Conservation (phyloP, 2,888 invertebrate species). For the Podotricha telesiphe region DNA sequence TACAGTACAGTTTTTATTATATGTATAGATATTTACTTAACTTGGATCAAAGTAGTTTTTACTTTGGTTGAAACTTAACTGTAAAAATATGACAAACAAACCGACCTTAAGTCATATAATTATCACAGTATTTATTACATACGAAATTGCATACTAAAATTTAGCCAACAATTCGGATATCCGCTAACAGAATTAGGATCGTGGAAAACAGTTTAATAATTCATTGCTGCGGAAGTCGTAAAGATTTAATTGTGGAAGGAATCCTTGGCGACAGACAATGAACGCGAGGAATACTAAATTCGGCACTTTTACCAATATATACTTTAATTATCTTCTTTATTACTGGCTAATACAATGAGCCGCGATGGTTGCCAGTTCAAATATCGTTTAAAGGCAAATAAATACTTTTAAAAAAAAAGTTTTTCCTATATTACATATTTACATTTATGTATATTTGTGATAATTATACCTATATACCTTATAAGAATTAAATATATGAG, state of each 20-base stretch:
- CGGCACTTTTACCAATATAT: neutral
- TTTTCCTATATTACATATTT: too few species aligned
- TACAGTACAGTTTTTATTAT: too few species aligned
- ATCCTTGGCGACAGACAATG: constrained; percentile 14
- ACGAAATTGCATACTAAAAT: neutral
- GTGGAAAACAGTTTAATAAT: constrained; percentile 22
- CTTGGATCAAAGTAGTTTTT: too few species aligned
- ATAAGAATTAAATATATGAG: too few species aligned
- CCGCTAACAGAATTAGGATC: constrained; percentile 11
- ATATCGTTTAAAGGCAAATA: neutral
- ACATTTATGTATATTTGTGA: too few species aligned
- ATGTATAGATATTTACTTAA: too few species aligned
- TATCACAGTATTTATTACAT: neutral
- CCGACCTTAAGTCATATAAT: too few species aligned
- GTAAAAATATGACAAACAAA: too few species aligned
- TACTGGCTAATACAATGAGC: neutral
- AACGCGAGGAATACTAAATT: neutral
- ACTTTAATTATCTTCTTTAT: neutral
- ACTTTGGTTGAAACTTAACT: too few species aligned
- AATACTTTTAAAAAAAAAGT: too few species aligned
- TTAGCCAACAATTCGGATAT: constrained; percentile 17
- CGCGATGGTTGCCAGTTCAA: too few species aligned
- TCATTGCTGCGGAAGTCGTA: constrained; percentile 19
- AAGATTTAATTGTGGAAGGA: constrained; percentile 24
- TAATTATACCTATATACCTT: too few species aligned